Base-by-base conservation (phyloP, 37 sponge, comb jelly and placozoan species). In the Haliclona indistincta region DNA sequence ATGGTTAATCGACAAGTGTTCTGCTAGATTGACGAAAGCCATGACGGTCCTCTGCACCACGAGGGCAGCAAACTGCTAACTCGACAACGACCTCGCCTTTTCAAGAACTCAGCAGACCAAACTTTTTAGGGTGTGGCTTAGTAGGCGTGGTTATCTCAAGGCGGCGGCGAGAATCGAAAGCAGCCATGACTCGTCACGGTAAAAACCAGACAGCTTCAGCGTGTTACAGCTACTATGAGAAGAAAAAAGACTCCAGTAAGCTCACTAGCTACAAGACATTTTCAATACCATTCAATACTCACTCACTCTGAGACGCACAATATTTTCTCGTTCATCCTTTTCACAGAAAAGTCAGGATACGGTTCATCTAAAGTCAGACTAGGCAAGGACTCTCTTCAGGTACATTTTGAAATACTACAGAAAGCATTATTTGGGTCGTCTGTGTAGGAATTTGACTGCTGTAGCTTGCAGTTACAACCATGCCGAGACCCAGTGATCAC, bases 151-250 rank as follows among this genome's bases (percentile, higher is more conserved):
- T 47, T 13, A 47, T 17, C n/a, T n/a, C n/a, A n/a, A n/a, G n/a
- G n/a, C n/a, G n/a, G n/a, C n/a, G n/a, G n/a, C n/a, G n/a, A n/a
- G n/a, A n/a, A n/a, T n/a, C n/a, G n/a, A n/a, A 8, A 8, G 13
- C 13, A 17, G 13, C 8, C 8, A 97, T 97, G 98, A 86, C 84
- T 5, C 79, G 98, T 19, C 98, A 97, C 72, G 94, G 94, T 0
- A 87, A 64, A 53, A 97, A 97, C 76, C 73, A 81, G 5, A 97
- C 98, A 54, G 98, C 98, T 22, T 75, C 83, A 63, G 87, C 98
- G 25, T 91, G 94, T 33, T 94, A 94, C 78, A 79, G 83, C 41
- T 97, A 97, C 64, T 94, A 97, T 62, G 98, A 97, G 75, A 90
- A 78, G 64, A 84, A 76, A 76, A 94, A 91, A 43, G 98, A 94